Evolutionary conservation across 35 echinoderm and acorn worm genomes (phyloP).

Genomic region (Stichopus chloronotus): DNA sequence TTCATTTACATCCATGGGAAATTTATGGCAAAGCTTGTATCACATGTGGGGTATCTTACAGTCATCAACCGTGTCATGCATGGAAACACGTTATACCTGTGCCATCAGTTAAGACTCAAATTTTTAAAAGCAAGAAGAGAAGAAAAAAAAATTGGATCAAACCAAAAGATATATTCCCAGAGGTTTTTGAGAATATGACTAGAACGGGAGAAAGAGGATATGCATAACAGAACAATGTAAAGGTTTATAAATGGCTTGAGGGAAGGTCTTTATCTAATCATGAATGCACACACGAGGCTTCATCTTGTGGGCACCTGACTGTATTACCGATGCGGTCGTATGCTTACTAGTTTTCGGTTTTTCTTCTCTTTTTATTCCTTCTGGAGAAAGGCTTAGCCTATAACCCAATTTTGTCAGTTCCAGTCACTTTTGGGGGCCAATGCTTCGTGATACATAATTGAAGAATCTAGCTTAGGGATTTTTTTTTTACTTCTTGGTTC

Average conservation of each 20-base stretch:
- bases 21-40: neutral
- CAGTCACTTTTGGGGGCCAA: conserved; percentile 42
- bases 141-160: conserved; percentile 31
- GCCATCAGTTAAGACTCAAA: neutral
- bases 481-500: neutral
- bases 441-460: conserved; percentile 18
- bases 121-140: no score
- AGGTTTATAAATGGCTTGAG: conserved; percentile 6
- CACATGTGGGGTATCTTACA: neutral
- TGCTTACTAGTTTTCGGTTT: neutral
- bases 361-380: neutral
- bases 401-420: conserved; percentile 23
- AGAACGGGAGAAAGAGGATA: conserved; percentile 27
- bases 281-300: conserved; percentile 18
- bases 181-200: conserved; percentile 29
- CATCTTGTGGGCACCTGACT: conserved; percentile 26
- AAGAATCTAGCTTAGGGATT: conserved; percentile 17
- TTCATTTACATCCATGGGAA: conserved; percentile 1
- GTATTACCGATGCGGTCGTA: neutral
- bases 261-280: conserved; percentile 48
- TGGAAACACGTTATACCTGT: neutral
- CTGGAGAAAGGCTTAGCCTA: neutral
- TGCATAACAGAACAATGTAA: conserved; percentile 22
- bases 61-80: neutral
- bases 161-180: conserved; percentile 35